Percentiles rank a stretch among this genome's conserved stretches.
Evolutionary conservation across 2,113 vertebrate genomes (phyloP).

Genomic region (Melanotaenia duboulayi): DNA sequence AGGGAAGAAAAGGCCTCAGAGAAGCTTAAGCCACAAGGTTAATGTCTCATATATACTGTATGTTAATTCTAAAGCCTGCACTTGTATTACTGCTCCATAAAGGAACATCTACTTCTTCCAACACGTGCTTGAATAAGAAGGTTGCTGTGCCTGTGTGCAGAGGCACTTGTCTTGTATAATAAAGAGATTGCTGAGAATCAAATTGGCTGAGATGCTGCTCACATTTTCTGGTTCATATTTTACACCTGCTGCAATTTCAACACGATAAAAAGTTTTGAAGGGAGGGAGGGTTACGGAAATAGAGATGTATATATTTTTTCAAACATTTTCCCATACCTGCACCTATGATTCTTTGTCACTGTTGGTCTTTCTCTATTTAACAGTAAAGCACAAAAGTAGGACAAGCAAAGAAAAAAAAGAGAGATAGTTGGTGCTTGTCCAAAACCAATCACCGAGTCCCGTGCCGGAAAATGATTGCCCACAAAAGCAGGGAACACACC

Average conservation of each 20-base stretch:
- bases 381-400: conserved; percentile 40
- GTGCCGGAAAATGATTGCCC: conserved; percentile 27
- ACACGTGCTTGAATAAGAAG: conserved; percentile 14
- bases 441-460: conserved; percentile 49
- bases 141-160: conserved; percentile 1
- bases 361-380: not conserved
- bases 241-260: conserved; percentile 14
- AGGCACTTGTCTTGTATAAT: not conserved
- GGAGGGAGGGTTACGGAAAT: not conserved
- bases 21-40: not conserved
- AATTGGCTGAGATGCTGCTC: conserved; percentile 2
- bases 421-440: not conserved
- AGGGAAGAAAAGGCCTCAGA: not conserved
- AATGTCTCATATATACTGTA: not conserved
- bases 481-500: conserved; percentile 16
- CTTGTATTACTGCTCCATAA: not conserved
- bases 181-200: not conserved
- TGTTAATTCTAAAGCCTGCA: not conserved
- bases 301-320: not conserved
- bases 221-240: conserved; percentile 14
- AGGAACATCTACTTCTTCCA: not conserved
- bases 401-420: conserved; percentile 29
- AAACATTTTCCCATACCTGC: not conserved
- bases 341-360: not conserved
- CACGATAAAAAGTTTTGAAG: not conserved